These are phyloP conservation scores for Cheilosia pagana DNA, from an alignment of 2,888 invertebrate genomes.

Conservation along the genomic window DNA sequence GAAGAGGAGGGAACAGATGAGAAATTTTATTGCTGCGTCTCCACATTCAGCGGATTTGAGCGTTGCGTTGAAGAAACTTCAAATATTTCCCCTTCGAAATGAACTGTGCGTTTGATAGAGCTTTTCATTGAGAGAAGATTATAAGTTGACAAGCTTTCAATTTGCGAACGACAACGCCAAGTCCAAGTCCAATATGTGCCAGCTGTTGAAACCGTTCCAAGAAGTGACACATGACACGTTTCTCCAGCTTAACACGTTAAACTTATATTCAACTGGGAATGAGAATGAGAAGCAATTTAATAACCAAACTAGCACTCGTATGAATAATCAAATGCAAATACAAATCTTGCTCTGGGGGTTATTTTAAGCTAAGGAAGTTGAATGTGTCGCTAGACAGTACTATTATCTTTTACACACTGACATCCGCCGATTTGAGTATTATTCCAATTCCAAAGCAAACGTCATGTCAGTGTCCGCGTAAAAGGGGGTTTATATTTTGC, in stretches of 20 bases:
- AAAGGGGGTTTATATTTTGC: slow-evolving; percentile 48
- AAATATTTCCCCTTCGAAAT: slow-evolving; percentile 48
- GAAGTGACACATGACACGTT: slow-evolving; percentile 35
- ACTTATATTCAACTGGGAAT: slow-evolving; percentile 7
- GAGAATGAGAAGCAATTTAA: background rate
- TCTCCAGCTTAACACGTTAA: slow-evolving; percentile 7
- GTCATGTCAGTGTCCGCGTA: slow-evolving; percentile 9
- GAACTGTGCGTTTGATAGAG: slow-evolving; percentile 30
- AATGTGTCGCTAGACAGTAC: slow-evolving; percentile 3
- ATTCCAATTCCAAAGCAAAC: background rate
- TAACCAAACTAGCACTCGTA: slow-evolving; percentile 9
- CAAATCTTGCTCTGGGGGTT: background rate
- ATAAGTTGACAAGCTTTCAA: slow-evolving; percentile 28
- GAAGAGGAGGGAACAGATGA: too few species aligned
- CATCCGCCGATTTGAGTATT: background rate
- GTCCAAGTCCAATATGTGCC: slow-evolving; percentile 4
- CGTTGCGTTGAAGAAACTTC: too few species aligned
- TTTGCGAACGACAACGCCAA: slow-evolving; percentile 21
- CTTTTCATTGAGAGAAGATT: slow-evolving; percentile 9
- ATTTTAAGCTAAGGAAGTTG: slow-evolving; percentile 45
- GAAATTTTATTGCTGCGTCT: slow-evolving; percentile 1
- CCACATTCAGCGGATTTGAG: slow-evolving; percentile 47
- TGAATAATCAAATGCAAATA: slow-evolving; percentile 31
- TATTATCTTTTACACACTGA: background rate
- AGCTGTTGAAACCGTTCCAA: slow-evolving; percentile 18